Percentiles rank a stretch among this genome's conserved stretches.
Evolutionary conservation across 2,888 invertebrate species (phyloP).

Genomic region (Thera obeliscata): DNA sequence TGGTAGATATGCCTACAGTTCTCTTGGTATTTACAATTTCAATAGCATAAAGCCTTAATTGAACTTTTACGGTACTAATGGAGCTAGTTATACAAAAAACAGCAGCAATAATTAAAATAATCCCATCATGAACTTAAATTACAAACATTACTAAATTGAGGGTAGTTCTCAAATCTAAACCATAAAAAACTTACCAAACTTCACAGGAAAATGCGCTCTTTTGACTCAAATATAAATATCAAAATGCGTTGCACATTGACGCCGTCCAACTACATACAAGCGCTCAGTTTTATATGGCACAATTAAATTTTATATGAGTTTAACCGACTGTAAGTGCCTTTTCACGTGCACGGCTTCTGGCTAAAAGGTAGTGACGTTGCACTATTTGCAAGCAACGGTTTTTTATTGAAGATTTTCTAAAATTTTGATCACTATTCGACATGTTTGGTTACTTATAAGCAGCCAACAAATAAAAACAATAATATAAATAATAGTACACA

Average conservation of each 20-base stretch:
- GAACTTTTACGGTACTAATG: too few relatives aligned
- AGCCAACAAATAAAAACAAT: too few relatives aligned
- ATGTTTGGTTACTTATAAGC: too few relatives aligned
- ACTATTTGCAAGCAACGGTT: too few relatives aligned
- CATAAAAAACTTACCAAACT: not conserved
- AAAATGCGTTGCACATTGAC: slow-evolving; percentile 10
- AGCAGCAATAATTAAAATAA: too few relatives aligned
- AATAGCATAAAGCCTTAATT: too few relatives aligned
- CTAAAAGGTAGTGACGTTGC: not conserved
- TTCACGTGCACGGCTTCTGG: not conserved
- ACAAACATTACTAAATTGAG: slow-evolving; percentile 1
- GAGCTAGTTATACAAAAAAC: too few relatives aligned
- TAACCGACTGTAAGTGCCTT: slow-evolving; percentile 40
- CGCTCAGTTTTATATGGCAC: slow-evolving; percentile 43
- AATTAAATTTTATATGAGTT: slow-evolving; percentile 50
- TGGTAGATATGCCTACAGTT: too few relatives aligned
- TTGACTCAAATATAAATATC: not conserved
- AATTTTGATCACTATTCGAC: too few relatives aligned
- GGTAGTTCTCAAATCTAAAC: not conserved
- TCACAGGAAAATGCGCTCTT: slow-evolving; percentile 8
- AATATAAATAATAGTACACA: too few relatives aligned
- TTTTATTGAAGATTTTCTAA: too few relatives aligned
- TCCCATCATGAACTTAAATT: not conserved
- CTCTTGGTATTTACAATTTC: too few relatives aligned
- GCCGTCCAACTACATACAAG: slow-evolving; percentile 23